phyloP scores from a whole-genome alignment of 2,113 vertebrate species.

The Papio anubis region DNA sequence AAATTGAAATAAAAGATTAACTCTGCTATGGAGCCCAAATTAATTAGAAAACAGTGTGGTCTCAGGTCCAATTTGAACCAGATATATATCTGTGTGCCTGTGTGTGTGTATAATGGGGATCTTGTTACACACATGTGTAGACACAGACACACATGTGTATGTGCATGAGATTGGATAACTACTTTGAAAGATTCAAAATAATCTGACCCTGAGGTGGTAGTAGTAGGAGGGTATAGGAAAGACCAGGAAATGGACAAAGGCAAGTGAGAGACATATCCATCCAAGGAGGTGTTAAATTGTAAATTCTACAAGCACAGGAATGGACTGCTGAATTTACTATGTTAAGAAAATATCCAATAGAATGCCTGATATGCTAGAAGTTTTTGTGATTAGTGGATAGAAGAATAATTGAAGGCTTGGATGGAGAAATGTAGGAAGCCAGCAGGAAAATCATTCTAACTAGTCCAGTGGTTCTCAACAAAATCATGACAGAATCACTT shows the following conservation, averaged over 20 bases:
- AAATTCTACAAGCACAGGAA: not conserved
- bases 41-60: not conserved
- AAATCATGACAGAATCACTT: not conserved
- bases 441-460: not conserved
- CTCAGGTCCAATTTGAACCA: not conserved
- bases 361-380: fast-evolving
- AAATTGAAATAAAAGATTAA: not conserved
- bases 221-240: not conserved
- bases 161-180: not conserved
- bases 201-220: no score
- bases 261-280: not conserved
- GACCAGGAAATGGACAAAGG: not conserved
- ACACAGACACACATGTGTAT: no score
- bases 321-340: fast-evolving
- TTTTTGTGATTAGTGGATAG: not conserved
- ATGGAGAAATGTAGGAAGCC: not conserved
- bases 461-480: not conserved
- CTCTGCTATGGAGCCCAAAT: not conserved
- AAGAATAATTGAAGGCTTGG: not conserved
- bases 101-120: no score
- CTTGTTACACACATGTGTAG: not conserved
- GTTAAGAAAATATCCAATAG: not conserved
- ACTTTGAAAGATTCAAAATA: not conserved
- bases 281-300: fast-evolving
- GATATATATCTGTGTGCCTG: no score